Evolutionary conservation across 2,797 vertebrate genomes (phyloP).

Genomic region (Ataeniobius toweri): DNA sequence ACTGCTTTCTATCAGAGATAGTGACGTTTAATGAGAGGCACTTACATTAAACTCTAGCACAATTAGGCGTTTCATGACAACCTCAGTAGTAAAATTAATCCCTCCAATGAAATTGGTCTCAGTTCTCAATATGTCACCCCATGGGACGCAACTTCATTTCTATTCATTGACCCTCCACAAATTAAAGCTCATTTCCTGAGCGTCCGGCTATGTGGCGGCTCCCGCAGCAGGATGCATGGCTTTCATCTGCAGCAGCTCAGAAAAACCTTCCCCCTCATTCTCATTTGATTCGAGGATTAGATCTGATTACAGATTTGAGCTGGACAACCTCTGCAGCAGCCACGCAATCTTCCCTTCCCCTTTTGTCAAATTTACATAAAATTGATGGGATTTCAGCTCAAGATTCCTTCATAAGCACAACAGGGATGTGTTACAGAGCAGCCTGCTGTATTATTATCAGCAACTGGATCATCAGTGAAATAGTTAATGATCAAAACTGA

Average conservation of each 20-base stretch:
- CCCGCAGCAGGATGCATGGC: conserved; percentile 64
- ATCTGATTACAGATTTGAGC: conserved; percentile 70
- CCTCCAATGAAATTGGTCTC: conserved; percentile 80
- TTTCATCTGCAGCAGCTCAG: conserved; percentile 53
- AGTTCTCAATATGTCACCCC: conserved; percentile 73
- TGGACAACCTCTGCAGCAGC: conserved; percentile 55
- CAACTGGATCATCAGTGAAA: conserved; percentile 31
- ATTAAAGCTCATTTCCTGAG: conserved; percentile 80
- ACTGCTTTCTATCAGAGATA: conserved; percentile 52
- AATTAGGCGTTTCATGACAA: conserved; percentile 78
- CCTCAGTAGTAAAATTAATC: conserved; percentile 84
- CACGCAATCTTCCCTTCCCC: conserved; percentile 46
- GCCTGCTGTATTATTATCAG: conserved; percentile 36
- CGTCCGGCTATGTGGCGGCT: conserved; percentile 56
- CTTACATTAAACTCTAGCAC: conserved; percentile 73
- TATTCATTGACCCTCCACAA: conserved; percentile 74
- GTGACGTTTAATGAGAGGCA: conserved; percentile 75
- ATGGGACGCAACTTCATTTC: conserved; percentile 77
- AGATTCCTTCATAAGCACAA: conserved; percentile 39
- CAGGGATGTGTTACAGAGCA: conserved; percentile 36
- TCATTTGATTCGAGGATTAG: conserved; percentile 76
- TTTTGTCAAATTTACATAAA: conserved; percentile 65
- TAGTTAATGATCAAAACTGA: conserved; percentile 29
- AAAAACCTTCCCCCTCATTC: conserved; percentile 47
- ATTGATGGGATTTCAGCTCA: conserved; percentile 53